Base-by-base conservation (phyloP, 2,113 vertebrate genomes). In the Haplochromis vanheusdeni region DNA sequence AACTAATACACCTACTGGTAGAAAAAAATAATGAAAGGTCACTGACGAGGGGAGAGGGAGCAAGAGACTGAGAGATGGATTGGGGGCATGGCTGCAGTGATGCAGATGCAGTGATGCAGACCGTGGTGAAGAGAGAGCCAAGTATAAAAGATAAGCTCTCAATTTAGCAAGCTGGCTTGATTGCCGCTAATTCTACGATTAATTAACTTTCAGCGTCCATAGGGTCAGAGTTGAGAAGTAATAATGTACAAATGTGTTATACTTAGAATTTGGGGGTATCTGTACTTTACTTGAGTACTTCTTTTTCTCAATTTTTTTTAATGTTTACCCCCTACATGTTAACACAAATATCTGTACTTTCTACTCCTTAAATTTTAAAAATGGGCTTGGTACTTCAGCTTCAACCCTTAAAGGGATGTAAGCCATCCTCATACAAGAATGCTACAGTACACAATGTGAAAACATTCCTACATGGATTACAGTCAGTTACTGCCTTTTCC, bases 11-110 rank as follows among this genome's bases (percentile, higher is more conserved):
- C 1, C 60, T 21, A 37, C 19, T 65, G 10, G 60, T 65, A 12
- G 60, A 37, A 68, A 62, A 62, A 62, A 62, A 62, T 62, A 35
- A 62, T 35, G 58, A 62, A 62, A 62, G 58, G 58, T n/a, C 58
- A 62, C 31, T 62, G 31, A 35, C 19, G 58, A 62, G 58, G 58
- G 58, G 4, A 62, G 28, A 62, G 2, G 58, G 58, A 11, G 31
- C 31, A 35, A 62, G 58, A 62, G 58, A 62, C 31, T 12, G 31
- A 62, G 58, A 35, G 58, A 62, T 62, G 17, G 58, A 62, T 35
- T 62, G 19, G 31, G 31, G 58, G 31, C 31, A 35, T 35, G 58
- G 17, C 31, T 62, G 58, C 31, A 62, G 31, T 35, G 58, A 62
- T 62, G 9, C 58, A 35, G 17, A 35, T 62, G 58, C 31, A 35